Evolutionary conservation across 2,888 invertebrate genomes (phyloP), one percentile per base, ranked within the genome.

Genomic region (Xestobium rufovillosum): DNA sequence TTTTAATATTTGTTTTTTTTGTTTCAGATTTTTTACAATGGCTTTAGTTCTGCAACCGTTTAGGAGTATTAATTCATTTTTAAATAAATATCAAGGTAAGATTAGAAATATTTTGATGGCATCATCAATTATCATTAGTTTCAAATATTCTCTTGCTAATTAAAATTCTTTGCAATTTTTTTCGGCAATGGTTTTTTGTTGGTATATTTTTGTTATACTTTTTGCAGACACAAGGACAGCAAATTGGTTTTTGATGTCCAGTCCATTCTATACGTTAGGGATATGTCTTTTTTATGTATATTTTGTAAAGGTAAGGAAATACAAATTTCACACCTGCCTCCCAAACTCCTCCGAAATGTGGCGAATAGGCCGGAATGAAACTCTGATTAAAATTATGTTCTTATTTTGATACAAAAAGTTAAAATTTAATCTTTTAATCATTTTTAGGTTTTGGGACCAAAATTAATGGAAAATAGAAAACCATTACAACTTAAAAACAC

Each of bases 221-320:
- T 53, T 76, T 76, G 51, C 74, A 89, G 89, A 89, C 73, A 73
- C 80, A 45, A 76, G 95, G 62, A 89, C 92, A 56, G 87, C 86
- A 67, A 78, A 83, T 67, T 94, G 88, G 88, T 80, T 85, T 58
- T 74, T 95, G 71, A 94, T 96, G 90, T 83, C 85, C 60, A 88
- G 89, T 53, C 94, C 94, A 44, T 78, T 89, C 61, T 92, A 94
- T 57, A 94, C 94, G 53, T 71, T 92, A 66, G 71, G 83, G 65
- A 83, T 92, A 68, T 94, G 92, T 70, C 69, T 91, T 63, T 69
- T 75, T 60, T 96, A 95, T 70, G 81, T 94, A 56, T 83, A 85
- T 70, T 67, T 88, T 68, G 94, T 94, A 65, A 90, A 89, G 78
- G 80, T 81, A 68, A 66, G 63, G 59, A 26, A 19, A n/a, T n/a